phyloP scores from a whole-genome alignment of 2,113 vertebrate species.

The Atractosteus spatula region DNA sequence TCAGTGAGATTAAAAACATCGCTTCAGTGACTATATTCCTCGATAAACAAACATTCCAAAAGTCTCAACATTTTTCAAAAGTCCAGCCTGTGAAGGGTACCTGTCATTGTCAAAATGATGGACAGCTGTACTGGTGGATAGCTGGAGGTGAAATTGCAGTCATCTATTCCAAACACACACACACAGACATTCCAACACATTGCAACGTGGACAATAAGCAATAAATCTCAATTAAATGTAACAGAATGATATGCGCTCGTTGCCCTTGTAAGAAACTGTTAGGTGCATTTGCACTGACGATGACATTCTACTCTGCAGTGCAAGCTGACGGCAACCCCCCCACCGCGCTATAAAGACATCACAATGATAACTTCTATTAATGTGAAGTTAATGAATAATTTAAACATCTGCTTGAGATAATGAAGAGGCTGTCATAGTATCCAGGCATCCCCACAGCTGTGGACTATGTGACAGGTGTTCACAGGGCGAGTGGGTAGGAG shows the following conservation, averaged over 20 bases:
- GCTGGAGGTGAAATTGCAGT: too few species aligned
- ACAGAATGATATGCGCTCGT: not conserved
- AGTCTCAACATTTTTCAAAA: too few species aligned
- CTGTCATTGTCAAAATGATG: too few species aligned
- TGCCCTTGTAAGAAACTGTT: slow-evolving; percentile 16
- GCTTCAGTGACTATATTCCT: too few species aligned
- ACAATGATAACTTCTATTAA: slow-evolving; percentile 18
- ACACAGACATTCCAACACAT: too few species aligned
- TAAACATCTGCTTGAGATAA: slow-evolving; percentile 36
- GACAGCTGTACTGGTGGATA: too few species aligned
- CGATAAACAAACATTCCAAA: too few species aligned
- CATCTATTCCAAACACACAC: too few species aligned
- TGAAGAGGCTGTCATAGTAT: not conserved
- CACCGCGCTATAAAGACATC: slow-evolving; percentile 22
- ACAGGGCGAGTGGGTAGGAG: not conserved
- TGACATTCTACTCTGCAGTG: slow-evolving; percentile 4
- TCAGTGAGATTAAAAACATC: too few species aligned
- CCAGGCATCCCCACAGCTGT: not conserved
- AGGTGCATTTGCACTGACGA: slow-evolving; percentile 12
- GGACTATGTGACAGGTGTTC: slow-evolving; percentile 14
- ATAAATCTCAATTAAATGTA: slow-evolving; percentile 1
- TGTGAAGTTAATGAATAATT: slow-evolving; percentile 16
- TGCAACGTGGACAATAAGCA: not conserved
- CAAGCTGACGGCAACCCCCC: not conserved
- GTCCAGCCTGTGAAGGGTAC: too few species aligned